Conservation (phyloP, 1,140 invertebrate genomes). For the Anastrepha obliqua region DNA sequence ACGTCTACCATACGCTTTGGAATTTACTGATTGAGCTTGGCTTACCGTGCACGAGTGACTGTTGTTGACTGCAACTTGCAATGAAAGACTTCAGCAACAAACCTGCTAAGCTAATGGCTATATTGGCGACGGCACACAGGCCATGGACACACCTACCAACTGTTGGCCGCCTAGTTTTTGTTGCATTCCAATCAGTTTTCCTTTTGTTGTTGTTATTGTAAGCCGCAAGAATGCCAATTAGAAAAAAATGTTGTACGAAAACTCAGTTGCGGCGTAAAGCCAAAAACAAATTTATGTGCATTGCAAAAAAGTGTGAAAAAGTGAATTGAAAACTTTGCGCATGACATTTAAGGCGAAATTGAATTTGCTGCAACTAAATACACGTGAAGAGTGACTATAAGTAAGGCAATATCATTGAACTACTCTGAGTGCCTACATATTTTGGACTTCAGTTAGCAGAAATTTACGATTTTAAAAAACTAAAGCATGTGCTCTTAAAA, state of each 20-base stretch:
- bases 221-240: conserved; percentile 48
- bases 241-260: conserved; percentile 20
- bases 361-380: neutral
- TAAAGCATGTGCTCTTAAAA: too few relatives aligned
- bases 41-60: neutral
- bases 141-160: conserved; percentile 48
- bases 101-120: conserved; percentile 62
- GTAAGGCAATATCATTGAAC: too few relatives aligned
- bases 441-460: too few relatives aligned
- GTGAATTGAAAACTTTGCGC: neutral
- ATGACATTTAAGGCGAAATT: conserved; percentile 15
- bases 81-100: conserved; percentile 73
- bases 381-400: too few relatives aligned
- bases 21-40: conserved; percentile 24
- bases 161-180: neutral
- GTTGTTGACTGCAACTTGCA: conserved; percentile 2
- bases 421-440: too few relatives aligned
- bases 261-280: neutral
- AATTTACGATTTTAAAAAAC: too few relatives aligned
- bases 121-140: conserved; percentile 22
- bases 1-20: conserved; percentile 22
- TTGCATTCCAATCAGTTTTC: neutral
- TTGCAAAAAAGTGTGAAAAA: neutral
- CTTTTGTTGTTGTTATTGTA: neutral
- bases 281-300: conserved; percentile 5